A percentile compares a stretch with the other conserved stretches of the same genome.
Evolutionary conservation across 1,140 invertebrate species (phyloP).

Genomic region (Drosophila fuyamai): DNA sequence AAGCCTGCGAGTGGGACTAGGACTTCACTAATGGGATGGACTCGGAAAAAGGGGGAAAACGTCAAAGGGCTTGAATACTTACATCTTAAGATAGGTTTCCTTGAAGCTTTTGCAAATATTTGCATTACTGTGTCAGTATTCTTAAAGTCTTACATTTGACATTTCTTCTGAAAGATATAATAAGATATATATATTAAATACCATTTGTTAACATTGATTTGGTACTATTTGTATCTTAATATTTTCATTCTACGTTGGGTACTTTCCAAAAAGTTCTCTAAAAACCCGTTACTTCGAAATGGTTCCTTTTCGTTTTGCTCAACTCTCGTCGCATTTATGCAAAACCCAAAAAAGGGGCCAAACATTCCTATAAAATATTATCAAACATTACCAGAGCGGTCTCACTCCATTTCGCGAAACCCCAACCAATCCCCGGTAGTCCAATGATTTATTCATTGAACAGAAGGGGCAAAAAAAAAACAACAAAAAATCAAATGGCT

Average conservation of each 20-base stretch:
- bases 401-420: conserved; percentile 13
- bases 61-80: conserved; percentile 4
- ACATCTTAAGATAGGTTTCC: conserved; percentile 11
- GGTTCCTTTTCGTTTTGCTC: conserved; percentile 10
- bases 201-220: too few relatives aligned
- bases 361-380: conserved; percentile 41
- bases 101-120: not conserved
- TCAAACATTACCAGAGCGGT: conserved; percentile 41
- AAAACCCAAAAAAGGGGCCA: conserved; percentile 38
- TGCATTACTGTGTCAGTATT: not conserved
- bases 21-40: conserved; percentile 20
- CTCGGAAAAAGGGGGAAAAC: conserved; percentile 5
- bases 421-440: conserved; percentile 21
- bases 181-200: too few relatives aligned
- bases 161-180: too few relatives aligned
- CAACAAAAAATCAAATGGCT: conserved; percentile 17
- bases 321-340: conserved; percentile 23
- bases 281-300: not conserved
- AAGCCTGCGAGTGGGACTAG: conserved; percentile 13
- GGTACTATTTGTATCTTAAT: too few relatives aligned
- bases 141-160: too few relatives aligned
- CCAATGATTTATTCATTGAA: conserved; percentile 50
- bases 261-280: not conserved
- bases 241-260: too few relatives aligned
- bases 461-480: conserved; percentile 29